Evolutionary conservation across 2,888 invertebrate species (phyloP), one percentile per base, ranked within the genome.

Genomic region (Sarcophaga caerulescens): DNA sequence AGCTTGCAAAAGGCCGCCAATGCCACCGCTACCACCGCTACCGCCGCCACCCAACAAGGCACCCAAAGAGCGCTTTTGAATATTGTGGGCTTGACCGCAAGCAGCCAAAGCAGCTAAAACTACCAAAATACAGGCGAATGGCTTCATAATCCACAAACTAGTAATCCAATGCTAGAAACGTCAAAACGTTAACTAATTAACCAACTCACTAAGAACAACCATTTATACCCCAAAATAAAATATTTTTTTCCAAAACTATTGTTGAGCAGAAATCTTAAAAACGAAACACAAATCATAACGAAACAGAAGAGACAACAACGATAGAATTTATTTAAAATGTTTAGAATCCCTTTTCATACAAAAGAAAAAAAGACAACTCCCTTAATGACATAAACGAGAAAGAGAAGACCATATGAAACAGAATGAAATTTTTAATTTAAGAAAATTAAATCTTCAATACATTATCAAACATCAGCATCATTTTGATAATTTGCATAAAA

Each of bases 91-190:
- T 77, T 91, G 89, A 4, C 89, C 87, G 25, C 88, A 85, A 87
- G 89, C 90, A 75, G 89, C 85, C 66, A 91, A 57, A 52, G 90
- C 89, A 79, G 89, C 89, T 47, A 90, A 88, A 88, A 91, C 89
- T 79, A 91, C 88, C 85, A 91, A 85, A 80, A 90, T 81, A 88
- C 89, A 89, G 83, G 87, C 78, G 82, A 91, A 91, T 52, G 88
- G 89, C 88, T 89, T 92, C 91, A 91, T 91, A 35, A 80, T 82
- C 57, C 75, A 73, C 75, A 80, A 75, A 79, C 52, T 62, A 76
- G 19, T 73, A 83, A 79, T 80, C 82, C 68, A 80, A 80, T 73
- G 57, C 57, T 12, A 14, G 19, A 47, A 63, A 77, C 71, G 73
- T 23, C 44, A 21, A 71, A 63, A 11, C 6, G 63, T 68, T 63